Conservation (phyloP, 2,888 invertebrate genomes). For the Alitta virens region DNA sequence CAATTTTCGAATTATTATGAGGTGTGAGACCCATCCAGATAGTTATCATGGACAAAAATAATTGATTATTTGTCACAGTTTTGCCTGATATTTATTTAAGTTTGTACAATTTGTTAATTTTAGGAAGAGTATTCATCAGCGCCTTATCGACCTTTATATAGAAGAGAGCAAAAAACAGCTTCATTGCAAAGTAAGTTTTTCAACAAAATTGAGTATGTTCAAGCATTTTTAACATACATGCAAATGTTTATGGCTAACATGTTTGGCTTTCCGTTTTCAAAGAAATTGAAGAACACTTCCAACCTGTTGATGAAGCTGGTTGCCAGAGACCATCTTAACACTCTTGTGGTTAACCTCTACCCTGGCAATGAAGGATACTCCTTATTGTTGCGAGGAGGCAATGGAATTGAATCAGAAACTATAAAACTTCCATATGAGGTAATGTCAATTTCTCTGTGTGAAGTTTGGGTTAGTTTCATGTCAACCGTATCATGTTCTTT, state of each 20-base stretch:
- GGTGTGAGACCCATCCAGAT: too few species aligned
- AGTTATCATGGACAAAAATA: too few species aligned
- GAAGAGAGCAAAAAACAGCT: conserved; percentile 47
- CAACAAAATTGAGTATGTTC: not conserved
- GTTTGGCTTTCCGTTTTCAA: conserved; percentile 7
- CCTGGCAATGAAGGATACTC: conserved; percentile 91
- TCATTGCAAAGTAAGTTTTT: conserved; percentile 36
- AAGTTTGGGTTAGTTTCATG: too few species aligned
- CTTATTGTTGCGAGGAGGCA: conserved; percentile 58
- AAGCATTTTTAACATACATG: not conserved
- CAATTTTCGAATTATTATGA: too few species aligned
- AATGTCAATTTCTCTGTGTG: too few species aligned
- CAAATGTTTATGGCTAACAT: not conserved
- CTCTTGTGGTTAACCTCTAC: conserved; percentile 85
- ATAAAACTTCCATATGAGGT: conserved; percentile 72
- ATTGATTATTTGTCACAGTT: too few species aligned
- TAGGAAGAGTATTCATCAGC: conserved; percentile 52
- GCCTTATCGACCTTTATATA: conserved; percentile 46
- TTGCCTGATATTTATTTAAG: not conserved
- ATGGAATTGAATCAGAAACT: conserved; percentile 50
- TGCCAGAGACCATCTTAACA: conserved; percentile 80
- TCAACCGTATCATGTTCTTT: too few species aligned
- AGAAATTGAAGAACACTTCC: conserved; percentile 43
- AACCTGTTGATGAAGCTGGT: conserved; percentile 78
- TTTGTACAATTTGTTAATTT: conserved; percentile 13